These are phyloP conservation scores for Engystomops pustulosus DNA, from an alignment of 2,113 vertebrate species.

Conservation along the genomic window DNA sequence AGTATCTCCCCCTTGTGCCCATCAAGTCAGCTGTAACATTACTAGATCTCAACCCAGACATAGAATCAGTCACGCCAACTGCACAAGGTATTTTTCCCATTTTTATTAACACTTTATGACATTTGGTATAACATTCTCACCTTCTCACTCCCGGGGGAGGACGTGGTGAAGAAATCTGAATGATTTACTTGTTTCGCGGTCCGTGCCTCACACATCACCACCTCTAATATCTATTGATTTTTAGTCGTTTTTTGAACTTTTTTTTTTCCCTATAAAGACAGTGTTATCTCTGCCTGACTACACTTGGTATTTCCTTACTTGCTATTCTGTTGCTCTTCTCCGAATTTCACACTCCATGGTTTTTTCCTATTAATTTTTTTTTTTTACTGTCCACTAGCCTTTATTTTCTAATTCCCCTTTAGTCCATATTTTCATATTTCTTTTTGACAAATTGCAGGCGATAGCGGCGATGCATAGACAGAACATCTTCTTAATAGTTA, in stretches of 20 bases:
- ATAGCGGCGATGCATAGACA: conserved; percentile 21
- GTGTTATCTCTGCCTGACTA: conserved; percentile 38
- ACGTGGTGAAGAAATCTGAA: conserved; percentile 4
- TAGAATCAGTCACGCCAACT: not conserved
- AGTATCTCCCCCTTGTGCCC: not conserved
- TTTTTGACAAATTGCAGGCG: conserved; percentile 48
- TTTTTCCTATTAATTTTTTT: conserved; percentile 45
- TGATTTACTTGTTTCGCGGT: conserved; percentile 37
- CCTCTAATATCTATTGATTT: conserved; percentile 55
- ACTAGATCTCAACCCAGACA: not conserved
- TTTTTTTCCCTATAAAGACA: conserved; percentile 40
- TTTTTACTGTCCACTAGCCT: conserved; percentile 54
- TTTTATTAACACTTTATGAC: conserved; percentile 28
- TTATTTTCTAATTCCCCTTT: conserved; percentile 48
- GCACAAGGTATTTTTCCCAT: not conserved
- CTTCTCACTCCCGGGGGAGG: conserved; percentile 2
- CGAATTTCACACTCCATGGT: conserved; percentile 38
- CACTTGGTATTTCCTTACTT: conserved; percentile 34
- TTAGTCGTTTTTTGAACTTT: not conserved
- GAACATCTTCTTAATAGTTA: conserved; percentile 46
- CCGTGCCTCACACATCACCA: conserved; percentile 34
- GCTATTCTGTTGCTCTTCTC: conserved; percentile 46
- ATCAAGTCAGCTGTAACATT: not conserved
- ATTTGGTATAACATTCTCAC: not conserved
- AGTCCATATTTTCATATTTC: conserved; percentile 38